Conservation (phyloP, 1,140 invertebrate genomes). For the Pogonomyrmex barbatus region DNA sequence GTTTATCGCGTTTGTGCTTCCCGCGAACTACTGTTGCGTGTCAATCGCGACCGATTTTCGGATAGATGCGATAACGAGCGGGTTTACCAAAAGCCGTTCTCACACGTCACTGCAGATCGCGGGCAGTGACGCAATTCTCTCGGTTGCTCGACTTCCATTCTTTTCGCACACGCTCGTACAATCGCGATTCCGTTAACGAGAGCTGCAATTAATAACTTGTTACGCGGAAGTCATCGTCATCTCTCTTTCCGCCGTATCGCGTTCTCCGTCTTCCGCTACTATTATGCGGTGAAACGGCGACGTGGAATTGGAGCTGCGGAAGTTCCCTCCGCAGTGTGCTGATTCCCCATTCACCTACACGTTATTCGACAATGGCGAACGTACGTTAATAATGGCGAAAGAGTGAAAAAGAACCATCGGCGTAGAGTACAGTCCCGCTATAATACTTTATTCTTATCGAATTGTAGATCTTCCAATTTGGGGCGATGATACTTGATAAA, state of each 20-base stretch:
- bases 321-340: conserved; percentile 31
- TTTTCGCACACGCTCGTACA: conserved; percentile 32
- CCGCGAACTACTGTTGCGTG: conserved; percentile 24
- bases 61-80: conserved; percentile 19
- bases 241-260: conserved; percentile 37
- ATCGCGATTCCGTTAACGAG: conserved; percentile 66
- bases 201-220: conserved; percentile 66
- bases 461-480: not conserved
- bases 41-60: conserved; percentile 39
- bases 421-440: not conserved
- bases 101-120: conserved; percentile 54
- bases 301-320: conserved; percentile 49
- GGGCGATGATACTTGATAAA: not conserved
- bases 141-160: conserved; percentile 54
- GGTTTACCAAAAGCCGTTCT: conserved; percentile 23
- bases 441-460: not conserved
- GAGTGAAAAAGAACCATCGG: not conserved
- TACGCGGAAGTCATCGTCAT: conserved; percentile 56
- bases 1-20: conserved; percentile 10
- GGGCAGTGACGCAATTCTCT: conserved; percentile 53
- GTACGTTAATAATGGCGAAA: conserved; percentile 38
- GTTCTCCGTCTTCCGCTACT: conserved; percentile 6
- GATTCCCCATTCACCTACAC: conserved; percentile 33
- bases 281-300: conserved; percentile 34
- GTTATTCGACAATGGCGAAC: not conserved